Base-by-base conservation (phyloP, 1,140 invertebrate species). In the Papilio helenus region DNA sequence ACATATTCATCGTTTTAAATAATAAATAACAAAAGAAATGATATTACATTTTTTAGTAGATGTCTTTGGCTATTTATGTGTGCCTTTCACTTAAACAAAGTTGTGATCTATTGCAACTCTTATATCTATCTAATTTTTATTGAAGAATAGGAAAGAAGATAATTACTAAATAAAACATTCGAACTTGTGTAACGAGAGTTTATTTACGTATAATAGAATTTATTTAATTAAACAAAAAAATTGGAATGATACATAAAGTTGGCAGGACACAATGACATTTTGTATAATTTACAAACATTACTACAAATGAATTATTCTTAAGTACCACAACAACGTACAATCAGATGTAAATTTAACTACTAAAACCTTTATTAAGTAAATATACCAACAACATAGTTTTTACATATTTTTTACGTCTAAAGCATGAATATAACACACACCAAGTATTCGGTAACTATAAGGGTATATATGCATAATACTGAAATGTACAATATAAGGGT, bases 401-500 rank as follows among this genome's bases (percentile, higher is more conserved):
- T 7, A 49, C 16, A 46, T 14, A 51, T 26, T 74, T 1, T 20
- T 74, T 51, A 46, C 8, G 20, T 74, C 72, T 74, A 74, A 46
- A 46, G 14, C 26, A 29, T 49, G 44, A 74, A 46, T 74, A 74
- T 73, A 74, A 39, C n/a, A 18, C 10, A 44, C 20, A 49, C 8
- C 20, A 74, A 7, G 1, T 51, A 46, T 74, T 14, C 18, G 72
- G 72, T 49, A 74, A 74, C n/a, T 72, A 72, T 49, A 46, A 49
- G 20, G 20, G 23, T 46, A 26, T 10, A 16, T 39, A 20, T 10
- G 34, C 55, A 42, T 23, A 46, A 74, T 34, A 79, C 58, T 34
- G 23, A 42, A 20, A 68, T 76, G 29, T 58, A 72, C 8, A 55
- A 79, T 77, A 86, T 87, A 95, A 26, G 94, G 92, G 16, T 88